Evolutionary conservation across 2,888 invertebrate species (phyloP).

Genomic region (Drosophila pegasa): DNA sequence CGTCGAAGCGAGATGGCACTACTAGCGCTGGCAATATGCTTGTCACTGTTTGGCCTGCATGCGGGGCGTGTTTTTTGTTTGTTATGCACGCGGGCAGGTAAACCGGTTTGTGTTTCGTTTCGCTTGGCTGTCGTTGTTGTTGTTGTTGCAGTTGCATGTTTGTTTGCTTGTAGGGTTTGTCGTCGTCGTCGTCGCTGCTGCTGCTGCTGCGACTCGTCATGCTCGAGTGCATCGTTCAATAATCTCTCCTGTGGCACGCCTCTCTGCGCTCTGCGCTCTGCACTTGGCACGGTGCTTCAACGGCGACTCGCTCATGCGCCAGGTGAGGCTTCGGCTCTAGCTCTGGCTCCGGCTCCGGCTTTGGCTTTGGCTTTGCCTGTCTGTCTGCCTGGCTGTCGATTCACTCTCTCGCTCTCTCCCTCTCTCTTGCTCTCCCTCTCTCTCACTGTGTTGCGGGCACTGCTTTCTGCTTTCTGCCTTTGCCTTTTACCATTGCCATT

Average conservation of each 20-base stretch:
- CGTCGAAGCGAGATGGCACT: slow-evolving; percentile 46
- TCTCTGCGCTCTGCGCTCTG: slow-evolving; percentile 79
- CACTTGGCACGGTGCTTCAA: slow-evolving; percentile 72
- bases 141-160: slow-evolving; percentile 61
- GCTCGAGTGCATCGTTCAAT: slow-evolving; percentile 82
- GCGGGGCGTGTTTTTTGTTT: slow-evolving; percentile 77
- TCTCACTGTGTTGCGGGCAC: slow-evolving; percentile 24
- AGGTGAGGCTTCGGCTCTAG: slow-evolving; percentile 54
- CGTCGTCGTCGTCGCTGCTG: slow-evolving; percentile 23
- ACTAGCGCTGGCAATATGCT: slow-evolving; percentile 46
- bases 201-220: slow-evolving; percentile 63
- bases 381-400: slow-evolving; percentile 64
- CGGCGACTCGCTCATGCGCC: slow-evolving; percentile 67
- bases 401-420: slow-evolving; percentile 47
- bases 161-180: slow-evolving; percentile 55
- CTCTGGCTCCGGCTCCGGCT: slow-evolving; percentile 31
- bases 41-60: slow-evolving; percentile 68
- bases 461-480: slow-evolving; percentile 25
- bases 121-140: slow-evolving; percentile 40
- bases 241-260: slow-evolving; percentile 79
- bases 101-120: slow-evolving; percentile 70
- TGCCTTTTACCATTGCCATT: slow-evolving; percentile 58
- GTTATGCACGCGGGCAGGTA: slow-evolving; percentile 59
- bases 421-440: slow-evolving; percentile 1
- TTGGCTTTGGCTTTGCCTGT: slow-evolving; percentile 43